phyloP scores from a whole-genome alignment of 2,888 invertebrate species.

The Mesochorus sp. region DNA sequence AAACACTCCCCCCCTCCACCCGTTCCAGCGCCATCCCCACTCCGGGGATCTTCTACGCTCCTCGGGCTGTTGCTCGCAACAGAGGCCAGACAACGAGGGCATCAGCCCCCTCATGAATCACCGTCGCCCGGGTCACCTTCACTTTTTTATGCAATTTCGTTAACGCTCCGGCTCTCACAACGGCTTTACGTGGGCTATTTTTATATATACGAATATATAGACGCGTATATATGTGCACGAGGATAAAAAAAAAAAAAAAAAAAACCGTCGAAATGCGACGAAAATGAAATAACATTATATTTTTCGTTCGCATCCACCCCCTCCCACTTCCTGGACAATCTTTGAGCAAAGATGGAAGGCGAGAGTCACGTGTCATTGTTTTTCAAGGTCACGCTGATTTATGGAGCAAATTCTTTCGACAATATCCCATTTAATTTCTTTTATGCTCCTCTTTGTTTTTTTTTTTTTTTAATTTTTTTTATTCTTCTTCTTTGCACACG shows the following conservation, averaged over 20 bases:
- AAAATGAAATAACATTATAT: background rate
- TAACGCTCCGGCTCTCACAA: conserved; percentile 62
- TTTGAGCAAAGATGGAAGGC: background rate
- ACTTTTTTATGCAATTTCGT: conserved; percentile 79
- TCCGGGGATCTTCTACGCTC: conserved; percentile 35
- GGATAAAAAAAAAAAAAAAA: background rate
- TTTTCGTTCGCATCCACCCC: background rate
- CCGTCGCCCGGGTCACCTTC: conserved; percentile 79
- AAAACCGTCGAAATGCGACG: background rate
- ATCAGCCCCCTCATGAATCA: conserved; percentile 79
- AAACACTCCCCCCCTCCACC: conserved; percentile 18
- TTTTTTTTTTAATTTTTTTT: background rate
- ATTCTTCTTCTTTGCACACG: conserved; percentile 29
- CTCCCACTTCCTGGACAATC: conserved; percentile 18
- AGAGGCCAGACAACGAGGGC: conserved; percentile 80
- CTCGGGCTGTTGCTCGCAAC: conserved; percentile 58
- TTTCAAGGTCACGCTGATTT: conserved; percentile 32
- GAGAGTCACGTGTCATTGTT: background rate
- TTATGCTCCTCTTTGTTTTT: background rate
- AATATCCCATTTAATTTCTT: background rate
- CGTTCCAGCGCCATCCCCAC: conserved; percentile 34
- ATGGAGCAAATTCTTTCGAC: conserved; percentile 4
- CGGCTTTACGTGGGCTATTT: conserved; percentile 28
- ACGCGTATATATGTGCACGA: conserved; percentile 1
- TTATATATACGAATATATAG: conserved; percentile 6